Base-by-base conservation (phyloP, 2,797 vertebrate species). In the Eulemur mongoz region DNA sequence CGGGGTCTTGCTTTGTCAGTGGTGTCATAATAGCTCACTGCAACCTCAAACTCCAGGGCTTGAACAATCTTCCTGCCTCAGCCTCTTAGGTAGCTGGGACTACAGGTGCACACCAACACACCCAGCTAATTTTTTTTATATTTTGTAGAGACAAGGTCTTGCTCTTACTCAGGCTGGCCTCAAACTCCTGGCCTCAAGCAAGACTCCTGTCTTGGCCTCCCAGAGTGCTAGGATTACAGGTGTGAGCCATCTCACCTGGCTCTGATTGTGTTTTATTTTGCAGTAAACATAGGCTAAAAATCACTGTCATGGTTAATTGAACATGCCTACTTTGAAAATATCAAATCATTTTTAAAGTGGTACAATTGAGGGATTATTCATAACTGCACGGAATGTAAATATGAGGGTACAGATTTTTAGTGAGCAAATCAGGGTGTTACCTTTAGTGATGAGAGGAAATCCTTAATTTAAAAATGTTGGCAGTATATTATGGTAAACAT, bases 391-490 rank as follows among this genome's bases (percentile, higher is more conserved):
- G 35, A 73, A 40, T 81, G n/a, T 65, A 84, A 12, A 48, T 23
- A 30, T 17, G 15, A 79, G 30, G 35, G 18, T n/a, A 22, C n/a
- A 81, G 20, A 72, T 35, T 86, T 85, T 88, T 75, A 45, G 59
- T 57, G 38, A 73, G 35, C 2, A 78, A 61, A 75, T 17, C 45
- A 67, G 20, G 52, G 8, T 70, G 83, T 54, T 81, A 54, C 32
- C 25, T 89, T 90, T 48, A 25, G 38, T 14, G 52, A 72, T 43
- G 32, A 96, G 22, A 88, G 57, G 69, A 93, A 94, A 91, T 79
- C 43, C 22, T 91, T 89, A 80, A 73, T 70, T 95, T 67, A 61
- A 90, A 97, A 90, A 82, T 69, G 22, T 61, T 95, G 91, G 85
- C 32, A 38, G 25, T 75, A 88, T 45, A 32, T 69, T 59, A 63